phyloP scores from a whole-genome alignment of 1,140 invertebrate species.

The Aphaenogaster floridana region DNA sequence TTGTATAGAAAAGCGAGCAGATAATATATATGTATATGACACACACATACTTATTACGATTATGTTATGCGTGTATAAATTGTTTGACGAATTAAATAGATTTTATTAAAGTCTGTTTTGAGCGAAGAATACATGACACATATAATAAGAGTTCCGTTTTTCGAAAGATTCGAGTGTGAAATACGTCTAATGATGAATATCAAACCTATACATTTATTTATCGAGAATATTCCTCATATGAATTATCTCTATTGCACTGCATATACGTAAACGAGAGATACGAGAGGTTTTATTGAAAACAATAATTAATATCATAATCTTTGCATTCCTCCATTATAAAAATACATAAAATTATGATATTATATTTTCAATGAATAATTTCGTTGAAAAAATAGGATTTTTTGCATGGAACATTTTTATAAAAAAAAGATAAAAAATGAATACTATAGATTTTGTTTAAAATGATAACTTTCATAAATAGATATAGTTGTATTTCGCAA shows the following conservation, averaged over 20 bases:
- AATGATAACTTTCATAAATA: background rate
- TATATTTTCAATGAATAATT: slow-evolving; percentile 8
- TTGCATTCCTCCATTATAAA: background rate
- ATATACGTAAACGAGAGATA: background rate
- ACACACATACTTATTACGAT: slow-evolving; percentile 81
- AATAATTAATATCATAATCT: background rate
- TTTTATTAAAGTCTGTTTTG: slow-evolving; percentile 80
- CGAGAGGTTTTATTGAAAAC: background rate
- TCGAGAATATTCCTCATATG: background rate
- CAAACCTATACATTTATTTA: background rate
- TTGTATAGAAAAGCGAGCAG: slow-evolving; percentile 74
- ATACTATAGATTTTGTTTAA: background rate
- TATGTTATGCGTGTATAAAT: slow-evolving; percentile 83
- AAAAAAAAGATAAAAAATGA: background rate
- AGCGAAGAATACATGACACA: slow-evolving; percentile 15
- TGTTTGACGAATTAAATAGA: slow-evolving; percentile 84
- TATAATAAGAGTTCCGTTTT: slow-evolving; percentile 34
- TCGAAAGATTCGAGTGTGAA: slow-evolving; percentile 17
- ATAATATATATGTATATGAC: slow-evolving; percentile 62
- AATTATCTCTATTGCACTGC: background rate
- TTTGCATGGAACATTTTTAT: background rate
- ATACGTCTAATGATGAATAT: slow-evolving; percentile 21
- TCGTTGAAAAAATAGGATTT: background rate
- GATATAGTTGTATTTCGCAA: background rate
- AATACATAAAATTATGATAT: background rate